Base-by-base conservation (phyloP, 2,113 vertebrate species). In the Hypocryptadius cinnamomeus region DNA sequence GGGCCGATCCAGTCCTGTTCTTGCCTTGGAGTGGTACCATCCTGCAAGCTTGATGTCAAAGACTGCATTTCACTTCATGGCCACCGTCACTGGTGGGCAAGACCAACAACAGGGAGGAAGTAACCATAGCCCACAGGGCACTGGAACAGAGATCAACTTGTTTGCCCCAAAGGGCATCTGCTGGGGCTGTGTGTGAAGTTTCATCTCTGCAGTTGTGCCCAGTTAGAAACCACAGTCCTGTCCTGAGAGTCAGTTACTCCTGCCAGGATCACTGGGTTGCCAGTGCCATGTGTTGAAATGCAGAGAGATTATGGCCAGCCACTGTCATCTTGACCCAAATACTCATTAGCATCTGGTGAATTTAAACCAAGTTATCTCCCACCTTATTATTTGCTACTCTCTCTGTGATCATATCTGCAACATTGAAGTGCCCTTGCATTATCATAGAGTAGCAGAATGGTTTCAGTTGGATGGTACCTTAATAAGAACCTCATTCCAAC, bases 381-480 rank as follows among this genome's bases (percentile, higher is more conserved):
- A 15, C 3, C 3, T 2, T 48, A 0, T 28, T 82, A 23, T 3
- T 74, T 47, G 65, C 22, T 50, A n/a, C 1, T 56, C 8, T 14
- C 9, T 47, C 24, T 73, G 23, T 14, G 3, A 28, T 70, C 21
- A 25, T 4, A 56, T 45, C 33, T 74, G 33, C 19, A 57, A 4
- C 9, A 24, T 9, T 45, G 10, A 28, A 74, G 25, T 79, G 15
- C 15, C 4, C 27, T 21, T 79, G 19, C 4, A 2, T 71, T 79
- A 16, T 57, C 1, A 2, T 8, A 59, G 68, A 73, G 57, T 37
- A 23, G 44, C 39, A 53, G 39, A 60, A 39, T 60, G n/a, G 9
- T 66, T 66, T 53, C 33, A 24, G 8, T 25, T 60, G 20, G 13
- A n/a, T 30, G 16, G 16, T 16, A 18, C 9, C 19, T 73, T 74